Evolutionary conservation across 2,797 vertebrate species (phyloP), one percentile per base, ranked within the genome.

Genomic region (Periparus ater): DNA sequence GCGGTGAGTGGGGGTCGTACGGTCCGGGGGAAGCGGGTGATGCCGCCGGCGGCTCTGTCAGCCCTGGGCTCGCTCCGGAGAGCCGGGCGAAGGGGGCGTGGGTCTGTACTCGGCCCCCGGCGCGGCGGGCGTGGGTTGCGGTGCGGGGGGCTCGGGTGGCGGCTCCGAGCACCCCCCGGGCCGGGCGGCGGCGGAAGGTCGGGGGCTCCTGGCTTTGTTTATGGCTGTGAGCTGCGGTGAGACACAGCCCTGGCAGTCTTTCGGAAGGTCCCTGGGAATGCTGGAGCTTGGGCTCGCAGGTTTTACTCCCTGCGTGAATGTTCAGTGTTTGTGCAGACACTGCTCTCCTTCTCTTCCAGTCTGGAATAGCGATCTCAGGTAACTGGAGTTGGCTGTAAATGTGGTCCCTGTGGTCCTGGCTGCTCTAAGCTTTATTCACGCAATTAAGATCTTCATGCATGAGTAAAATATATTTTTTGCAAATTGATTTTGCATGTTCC

Each of bases 361-460:
- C 63, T 48, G 74, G 30, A 82, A 63, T 53, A 76, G 89, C 73
- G 12, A 17, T 20, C 72, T 86, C 77, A 62, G 92, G 93, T 94
- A 86, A 38, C 86, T 29, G 72, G 86, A 91, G 48, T 81, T 79
- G 79, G 32, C 80, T 91, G 67, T 66, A 16, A 50, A 83, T 71
- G 82, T 9, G 51, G 45, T 79, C 53, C 45, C 67, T 30, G 51
- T 17, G 76, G 44, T 71, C 36, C 36, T 89, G 85, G 2, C 75
- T 65, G 51, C 86, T 62, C 7, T 75, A 23, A 94, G 82, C 85
- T 81, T 88, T 78, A 25, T 88, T 89, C 75, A 20, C 47, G 3
- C 89, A 47, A 87, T 68, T 80, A 87, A 85, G 75, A 78, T n/a
- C 70, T 48, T 6, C 38, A 6, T 76, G 93, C 74, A 62, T 23